These are phyloP conservation scores for Solenopsis invicta DNA, from an alignment of 1,140 invertebrate genomes.

Conservation along the genomic window DNA sequence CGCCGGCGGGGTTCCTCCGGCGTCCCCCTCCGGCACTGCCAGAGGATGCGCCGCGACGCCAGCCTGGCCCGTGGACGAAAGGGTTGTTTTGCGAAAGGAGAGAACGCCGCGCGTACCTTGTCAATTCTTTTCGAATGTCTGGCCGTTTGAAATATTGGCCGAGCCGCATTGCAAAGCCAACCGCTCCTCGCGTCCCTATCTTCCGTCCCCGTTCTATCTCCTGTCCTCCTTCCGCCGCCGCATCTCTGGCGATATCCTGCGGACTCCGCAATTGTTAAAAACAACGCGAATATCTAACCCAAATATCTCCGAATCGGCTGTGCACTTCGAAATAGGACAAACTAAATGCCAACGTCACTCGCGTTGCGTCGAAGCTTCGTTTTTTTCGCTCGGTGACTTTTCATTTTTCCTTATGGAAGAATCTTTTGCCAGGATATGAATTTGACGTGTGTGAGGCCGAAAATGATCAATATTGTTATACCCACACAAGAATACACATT, in stretches of 20 bases:
- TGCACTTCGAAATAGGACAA: background rate
- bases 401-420: background rate
- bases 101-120: constrained; percentile 74
- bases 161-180: constrained; percentile 72
- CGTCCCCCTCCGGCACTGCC: constrained; percentile 6
- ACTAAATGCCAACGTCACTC: background rate
- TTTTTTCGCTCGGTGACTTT: background rate
- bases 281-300: constrained; percentile 66
- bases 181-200: constrained; percentile 31
- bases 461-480: constrained; percentile 1
- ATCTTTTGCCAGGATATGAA: background rate
- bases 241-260: background rate
- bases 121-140: constrained; percentile 81
- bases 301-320: constrained; percentile 26
- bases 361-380: background rate
- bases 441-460: background rate
- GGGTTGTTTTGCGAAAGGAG: constrained; percentile 82
- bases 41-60: constrained; percentile 75
- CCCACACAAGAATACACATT: background rate
- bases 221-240: background rate
- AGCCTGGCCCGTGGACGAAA: constrained; percentile 76
- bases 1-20: constrained; percentile 69
- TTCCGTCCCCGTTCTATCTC: background rate
- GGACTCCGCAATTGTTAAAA: constrained; percentile 70
- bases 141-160: constrained; percentile 79